Conservation (phyloP, 2,113 vertebrate species). For the Chionis minor region DNA sequence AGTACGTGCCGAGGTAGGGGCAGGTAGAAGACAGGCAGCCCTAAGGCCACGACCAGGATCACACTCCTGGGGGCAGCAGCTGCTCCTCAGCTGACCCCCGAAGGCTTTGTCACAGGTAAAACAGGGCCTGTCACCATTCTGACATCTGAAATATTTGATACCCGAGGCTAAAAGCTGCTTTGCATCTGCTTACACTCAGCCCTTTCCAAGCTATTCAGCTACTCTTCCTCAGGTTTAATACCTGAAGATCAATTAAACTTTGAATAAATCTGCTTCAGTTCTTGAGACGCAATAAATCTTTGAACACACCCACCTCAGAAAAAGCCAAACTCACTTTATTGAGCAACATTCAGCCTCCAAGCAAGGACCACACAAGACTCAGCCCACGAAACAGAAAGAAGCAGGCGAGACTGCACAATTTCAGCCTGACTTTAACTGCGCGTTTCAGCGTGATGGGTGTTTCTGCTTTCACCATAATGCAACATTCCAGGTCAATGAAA, state of each 20-base stretch:
- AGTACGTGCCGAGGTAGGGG: too few species aligned
- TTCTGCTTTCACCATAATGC: background rate
- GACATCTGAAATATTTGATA: background rate
- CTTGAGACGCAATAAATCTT: background rate
- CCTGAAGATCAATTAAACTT: background rate
- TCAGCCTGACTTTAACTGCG: background rate
- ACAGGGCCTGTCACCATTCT: background rate
- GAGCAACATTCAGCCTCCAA: background rate
- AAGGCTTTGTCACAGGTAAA: background rate
- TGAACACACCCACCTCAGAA: background rate
- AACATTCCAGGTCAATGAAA: conserved; percentile 31
- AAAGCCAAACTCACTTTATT: background rate
- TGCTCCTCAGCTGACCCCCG: background rate
- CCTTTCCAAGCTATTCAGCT: background rate
- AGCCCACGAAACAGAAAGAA: background rate
- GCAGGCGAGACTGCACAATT: background rate
- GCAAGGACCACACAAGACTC: background rate
- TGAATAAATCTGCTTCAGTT: background rate
- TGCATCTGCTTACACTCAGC: background rate
- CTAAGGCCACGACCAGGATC: background rate
- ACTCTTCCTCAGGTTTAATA: background rate
- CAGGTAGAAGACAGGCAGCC: background rate
- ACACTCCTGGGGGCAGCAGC: background rate
- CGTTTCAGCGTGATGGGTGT: background rate
- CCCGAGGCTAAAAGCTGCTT: background rate